Conservation (phyloP, 1,140 invertebrate species). For the Pomacea maculata region DNA sequence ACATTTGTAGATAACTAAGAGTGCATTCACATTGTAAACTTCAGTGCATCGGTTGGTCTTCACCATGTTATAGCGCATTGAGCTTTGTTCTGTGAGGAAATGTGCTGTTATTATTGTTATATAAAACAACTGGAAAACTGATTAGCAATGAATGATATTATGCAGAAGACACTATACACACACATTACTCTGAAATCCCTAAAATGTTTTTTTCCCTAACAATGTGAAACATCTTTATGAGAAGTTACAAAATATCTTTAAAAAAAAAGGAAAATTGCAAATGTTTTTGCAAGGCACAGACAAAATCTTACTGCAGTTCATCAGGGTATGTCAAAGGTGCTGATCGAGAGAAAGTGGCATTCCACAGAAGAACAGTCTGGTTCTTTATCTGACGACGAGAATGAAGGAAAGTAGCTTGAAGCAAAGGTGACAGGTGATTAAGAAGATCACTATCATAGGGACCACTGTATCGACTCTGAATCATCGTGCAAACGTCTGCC, state of each 20-base stretch:
- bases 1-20: too few species aligned
- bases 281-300: not conserved
- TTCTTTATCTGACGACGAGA: conserved; percentile 49
- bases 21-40: too few species aligned
- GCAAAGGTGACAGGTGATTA: conserved; percentile 45
- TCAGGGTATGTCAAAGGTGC: conserved; percentile 51
- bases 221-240: not conserved
- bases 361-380: conserved; percentile 54
- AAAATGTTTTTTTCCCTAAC: too few species aligned
- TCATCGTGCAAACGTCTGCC: conserved; percentile 43
- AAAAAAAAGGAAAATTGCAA: not conserved
- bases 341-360: conserved; percentile 47
- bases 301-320: conserved; percentile 47
- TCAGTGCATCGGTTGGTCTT: too few species aligned
- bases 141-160: too few species aligned
- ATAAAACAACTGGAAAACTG: too few species aligned
- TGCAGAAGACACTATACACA: too few species aligned
- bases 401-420: conserved; percentile 54
- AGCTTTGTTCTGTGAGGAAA: too few species aligned
- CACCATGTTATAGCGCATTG: too few species aligned
- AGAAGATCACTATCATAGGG: conserved; percentile 56
- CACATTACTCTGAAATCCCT: too few species aligned
- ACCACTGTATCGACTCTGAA: conserved; percentile 49
- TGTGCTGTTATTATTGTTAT: too few species aligned
- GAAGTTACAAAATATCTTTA: not conserved